phyloP scores from a whole-genome alignment of 2,113 vertebrate genomes.

The Indicator maculatus region DNA sequence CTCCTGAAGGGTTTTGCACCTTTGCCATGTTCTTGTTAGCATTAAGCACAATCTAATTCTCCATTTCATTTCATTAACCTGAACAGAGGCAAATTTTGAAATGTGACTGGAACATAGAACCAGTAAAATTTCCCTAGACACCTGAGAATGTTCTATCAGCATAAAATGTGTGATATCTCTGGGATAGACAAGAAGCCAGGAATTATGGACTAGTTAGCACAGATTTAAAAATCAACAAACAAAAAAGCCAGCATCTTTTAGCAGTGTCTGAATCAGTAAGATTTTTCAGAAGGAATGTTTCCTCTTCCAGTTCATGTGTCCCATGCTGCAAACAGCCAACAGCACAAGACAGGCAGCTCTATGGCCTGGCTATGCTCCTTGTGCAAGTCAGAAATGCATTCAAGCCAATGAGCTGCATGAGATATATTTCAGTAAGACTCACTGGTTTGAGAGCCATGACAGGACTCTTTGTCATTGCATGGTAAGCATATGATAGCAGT shows the following conservation, averaged over 20 bases:
- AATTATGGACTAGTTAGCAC: background rate
- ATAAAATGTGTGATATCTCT: background rate
- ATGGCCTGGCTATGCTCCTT: rapidly evolving
- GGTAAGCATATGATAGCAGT: rapidly evolving
- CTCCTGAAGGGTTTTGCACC: constrained; percentile 35
- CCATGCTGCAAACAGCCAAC: background rate
- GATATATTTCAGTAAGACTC: background rate
- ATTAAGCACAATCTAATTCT: constrained; percentile 29
- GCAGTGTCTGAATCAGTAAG: too few relatives aligned
- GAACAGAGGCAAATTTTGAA: constrained; percentile 6
- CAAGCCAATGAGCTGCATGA: background rate
- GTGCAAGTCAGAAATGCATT: rapidly evolving
- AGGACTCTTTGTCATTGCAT: background rate
- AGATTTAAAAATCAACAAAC: background rate
- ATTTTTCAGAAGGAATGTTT: background rate
- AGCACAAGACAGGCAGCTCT: background rate
- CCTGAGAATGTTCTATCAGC: background rate
- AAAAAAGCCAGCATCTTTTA: background rate
- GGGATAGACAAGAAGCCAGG: background rate
- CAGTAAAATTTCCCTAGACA: background rate
- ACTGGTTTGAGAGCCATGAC: background rate
- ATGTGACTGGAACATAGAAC: background rate
- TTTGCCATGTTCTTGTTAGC: constrained; percentile 35
- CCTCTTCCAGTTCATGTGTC: background rate
- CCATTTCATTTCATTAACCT: constrained; percentile 48